Evolutionary conservation across 2,888 invertebrate genomes (phyloP).

Genomic region (Hydroisotoma schaefferi): DNA sequence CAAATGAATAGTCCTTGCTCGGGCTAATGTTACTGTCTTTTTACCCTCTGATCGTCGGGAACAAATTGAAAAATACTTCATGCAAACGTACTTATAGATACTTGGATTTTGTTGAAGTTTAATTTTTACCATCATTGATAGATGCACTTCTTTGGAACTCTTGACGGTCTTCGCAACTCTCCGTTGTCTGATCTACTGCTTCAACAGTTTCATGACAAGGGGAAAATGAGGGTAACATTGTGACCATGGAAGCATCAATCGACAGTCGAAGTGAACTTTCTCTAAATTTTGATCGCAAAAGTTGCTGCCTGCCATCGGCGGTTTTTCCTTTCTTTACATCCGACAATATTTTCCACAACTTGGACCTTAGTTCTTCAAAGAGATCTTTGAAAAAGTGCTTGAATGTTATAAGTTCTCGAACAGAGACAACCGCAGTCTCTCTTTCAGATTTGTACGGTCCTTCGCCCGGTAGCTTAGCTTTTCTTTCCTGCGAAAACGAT

Average conservation of each 20-base stretch:
- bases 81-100: too few relatives aligned
- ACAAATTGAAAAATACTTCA: too few relatives aligned
- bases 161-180: too few relatives aligned
- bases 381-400: slow-evolving; percentile 31
- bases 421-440: slow-evolving; percentile 26
- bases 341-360: slow-evolving; percentile 8
- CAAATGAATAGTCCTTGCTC: too few relatives aligned
- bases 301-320: neutral
- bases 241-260: neutral
- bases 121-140: too few relatives aligned
- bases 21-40: too few relatives aligned
- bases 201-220: slow-evolving; percentile 8
- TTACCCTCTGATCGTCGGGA: too few relatives aligned
- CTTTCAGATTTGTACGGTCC: slow-evolving; percentile 23
- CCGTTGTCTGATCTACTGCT: too few relatives aligned
- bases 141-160: too few relatives aligned
- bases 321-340: neutral
- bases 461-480: slow-evolving; percentile 22
- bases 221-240: neutral
- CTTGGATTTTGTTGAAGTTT: too few relatives aligned
- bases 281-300: neutral
- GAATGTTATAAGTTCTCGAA: slow-evolving; percentile 23
- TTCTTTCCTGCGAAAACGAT: slow-evolving; percentile 21
- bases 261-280: neutral
- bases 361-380: slow-evolving; percentile 23